phyloP scores from a whole-genome alignment of 2,888 invertebrate species.

The Drosophila macrospina region DNA sequence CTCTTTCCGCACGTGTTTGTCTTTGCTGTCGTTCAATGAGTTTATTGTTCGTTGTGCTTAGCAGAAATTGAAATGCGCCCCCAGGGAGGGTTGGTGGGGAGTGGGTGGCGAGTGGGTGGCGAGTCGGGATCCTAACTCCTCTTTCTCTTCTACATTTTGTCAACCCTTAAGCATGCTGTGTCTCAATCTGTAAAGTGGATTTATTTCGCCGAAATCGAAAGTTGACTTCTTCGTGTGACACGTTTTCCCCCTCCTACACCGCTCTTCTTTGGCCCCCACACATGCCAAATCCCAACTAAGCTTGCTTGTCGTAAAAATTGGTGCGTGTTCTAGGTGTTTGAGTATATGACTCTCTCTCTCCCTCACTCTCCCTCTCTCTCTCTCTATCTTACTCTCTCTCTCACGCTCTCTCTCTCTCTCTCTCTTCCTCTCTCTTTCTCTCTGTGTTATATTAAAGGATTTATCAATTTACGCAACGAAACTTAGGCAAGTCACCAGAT shows the following conservation, averaged over 20 bases:
- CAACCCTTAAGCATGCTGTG: constrained; percentile 9
- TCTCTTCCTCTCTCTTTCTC: no score
- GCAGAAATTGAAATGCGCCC: constrained; percentile 72
- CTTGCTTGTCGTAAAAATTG: constrained; percentile 40
- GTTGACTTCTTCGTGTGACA: constrained; percentile 65
- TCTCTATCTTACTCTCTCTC: no score
- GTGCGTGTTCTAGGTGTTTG: constrained; percentile 33
- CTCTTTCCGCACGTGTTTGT: constrained; percentile 61
- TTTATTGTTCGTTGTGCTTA: constrained; percentile 73
- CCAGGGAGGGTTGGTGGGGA: constrained; percentile 23
- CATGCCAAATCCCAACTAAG: constrained; percentile 29
- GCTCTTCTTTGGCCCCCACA: neutral
- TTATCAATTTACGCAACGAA: constrained; percentile 75
- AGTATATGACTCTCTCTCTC: no score
- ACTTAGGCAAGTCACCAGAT: constrained; percentile 52
- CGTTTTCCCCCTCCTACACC: constrained; percentile 4
- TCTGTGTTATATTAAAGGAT: no score
- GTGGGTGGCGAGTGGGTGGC: neutral
- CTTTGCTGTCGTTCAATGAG: constrained; percentile 69
- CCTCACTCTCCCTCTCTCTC: no score
- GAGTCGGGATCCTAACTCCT: no score
- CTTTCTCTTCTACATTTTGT: no score
- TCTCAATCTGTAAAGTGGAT: constrained; percentile 78
- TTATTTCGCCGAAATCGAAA: constrained; percentile 78
- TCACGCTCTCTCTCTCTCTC: no score